Evolutionary conservation across 2,113 vertebrate genomes (phyloP), one percentile per base, ranked within the genome.

Genomic region (Oenanthe oenanthe): DNA sequence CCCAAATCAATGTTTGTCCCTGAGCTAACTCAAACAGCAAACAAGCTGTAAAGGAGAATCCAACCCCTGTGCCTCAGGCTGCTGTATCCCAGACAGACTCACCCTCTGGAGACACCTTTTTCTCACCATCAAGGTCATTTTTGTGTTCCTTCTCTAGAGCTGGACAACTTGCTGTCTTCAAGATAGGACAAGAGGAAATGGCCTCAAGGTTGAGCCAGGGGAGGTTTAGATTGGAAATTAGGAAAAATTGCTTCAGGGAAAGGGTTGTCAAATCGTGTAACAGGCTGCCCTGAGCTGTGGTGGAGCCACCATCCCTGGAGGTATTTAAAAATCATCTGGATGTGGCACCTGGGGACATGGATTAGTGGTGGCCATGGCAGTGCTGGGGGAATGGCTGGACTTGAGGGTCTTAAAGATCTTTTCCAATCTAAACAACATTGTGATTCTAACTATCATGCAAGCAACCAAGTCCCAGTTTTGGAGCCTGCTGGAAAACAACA

Each of bases 361-460:
- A 1, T 16, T 6, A 15, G 45, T 40, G 38, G 13, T 68, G 56
- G 34, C 48, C 47, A 48, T 48, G 70, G 62, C 54, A 62, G 40
- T 31, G 21, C 14, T 32, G 78, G 1, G 24, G 5, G 24, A 54
- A 22, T 26, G 47, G 40, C 16, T 76, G 48, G 40, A 20, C 24
- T 54, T 22, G 31, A 42, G 14, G 21, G 12, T 40, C n/a, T 53
- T 17, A 17, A 34, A 61, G 13, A 12, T 22, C 13, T 54, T 61
- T 68, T 68, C 20, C 40, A 68, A 6, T 10, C 24, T 10, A 18
- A 75, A 54, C 25, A 47, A 7, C 16, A 12, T 7, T 19, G 10
- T 42, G 17, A 5, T 47, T 75, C n/a, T 8, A 22, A 24, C 20
- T 21, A 4, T 12, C 8, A 2, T 0, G 2, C 1, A 57, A 51